Evolutionary conservation across 2,888 invertebrate species (phyloP), one percentile per base, ranked within the genome.

Genomic region (Dermolepida albohirtum): DNA sequence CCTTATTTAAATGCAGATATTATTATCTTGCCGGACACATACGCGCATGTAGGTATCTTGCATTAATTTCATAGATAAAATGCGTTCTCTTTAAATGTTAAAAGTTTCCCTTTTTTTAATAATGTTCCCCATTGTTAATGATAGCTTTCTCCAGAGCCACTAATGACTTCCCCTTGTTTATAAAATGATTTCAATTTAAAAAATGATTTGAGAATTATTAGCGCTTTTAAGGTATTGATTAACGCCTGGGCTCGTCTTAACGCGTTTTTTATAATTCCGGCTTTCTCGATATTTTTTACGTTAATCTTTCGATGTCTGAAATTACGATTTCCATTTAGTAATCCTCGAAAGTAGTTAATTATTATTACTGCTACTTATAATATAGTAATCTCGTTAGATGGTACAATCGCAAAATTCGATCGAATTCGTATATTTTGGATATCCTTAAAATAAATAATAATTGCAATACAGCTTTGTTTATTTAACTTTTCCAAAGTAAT

Each of bases 121-220:
- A 11, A 14, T 34, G 14, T 40, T 47, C 27, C 44, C 44, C 44
- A 22, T 11, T 34, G 62, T 49, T 62, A 11, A 62, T 49, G 34
- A 49, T 47, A n/a, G 16, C 47, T 17, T 16, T 10, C 54, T 6
- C 10, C 34, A 34, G 8, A 39, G 14, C 50, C 50, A 63, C 50
- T 63, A 63, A 63, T 44, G 39, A 63, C 63, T 40, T 63, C 17
- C 40, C 50, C 63, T 63, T 63, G 63, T 41, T 50, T 63, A 50
- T 63, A 63, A 63, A 63, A 55, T 63, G 63, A 63, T 14, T 63
- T 22, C 22, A 22, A 41, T 51, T 41, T 49, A 49, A 51, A 63
- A 49, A 50, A 63, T 50, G 49, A 29, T 50, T 49, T 40, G 51
- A 51, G 41, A 63, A 50, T 63, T 34, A 63, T 63, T 63, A 63